Conservation (phyloP, 2,113 vertebrate species). For the Spilogale gracilis region DNA sequence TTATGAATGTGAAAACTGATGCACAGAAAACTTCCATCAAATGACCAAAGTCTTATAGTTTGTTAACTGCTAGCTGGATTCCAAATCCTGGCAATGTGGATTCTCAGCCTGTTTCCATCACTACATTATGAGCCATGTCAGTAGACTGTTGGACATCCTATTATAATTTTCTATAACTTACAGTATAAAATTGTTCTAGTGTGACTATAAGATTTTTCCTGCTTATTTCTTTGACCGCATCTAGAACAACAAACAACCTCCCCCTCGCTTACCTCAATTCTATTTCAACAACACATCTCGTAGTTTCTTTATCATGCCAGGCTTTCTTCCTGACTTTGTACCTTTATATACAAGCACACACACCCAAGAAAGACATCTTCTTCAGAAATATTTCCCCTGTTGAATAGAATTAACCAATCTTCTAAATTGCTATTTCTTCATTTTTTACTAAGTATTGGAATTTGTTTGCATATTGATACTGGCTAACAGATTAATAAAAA, state of each 20-base stretch:
- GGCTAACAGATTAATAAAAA: background rate
- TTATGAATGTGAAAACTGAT: background rate
- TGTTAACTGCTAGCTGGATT: background rate
- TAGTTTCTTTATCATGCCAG: background rate
- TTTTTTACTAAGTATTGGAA: background rate
- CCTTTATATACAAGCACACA: background rate
- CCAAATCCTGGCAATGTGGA: background rate
- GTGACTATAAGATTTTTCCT: background rate
- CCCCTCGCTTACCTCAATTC: background rate
- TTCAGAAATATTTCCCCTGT: background rate
- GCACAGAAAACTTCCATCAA: background rate
- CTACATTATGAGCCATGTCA: background rate
- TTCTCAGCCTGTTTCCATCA: background rate
- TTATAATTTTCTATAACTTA: background rate
- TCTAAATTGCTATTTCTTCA: background rate
- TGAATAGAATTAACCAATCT: background rate
- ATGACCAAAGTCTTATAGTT: background rate
- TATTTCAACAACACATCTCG: background rate
- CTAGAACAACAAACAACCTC: background rate
- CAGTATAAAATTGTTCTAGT: background rate
- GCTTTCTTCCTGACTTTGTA: background rate
- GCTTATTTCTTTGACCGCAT: background rate
- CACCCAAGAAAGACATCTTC: background rate
- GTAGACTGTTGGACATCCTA: background rate
- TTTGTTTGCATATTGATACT: background rate